Conservation (phyloP, 2,797 vertebrate genomes). For the Acridotheres tristis region DNA sequence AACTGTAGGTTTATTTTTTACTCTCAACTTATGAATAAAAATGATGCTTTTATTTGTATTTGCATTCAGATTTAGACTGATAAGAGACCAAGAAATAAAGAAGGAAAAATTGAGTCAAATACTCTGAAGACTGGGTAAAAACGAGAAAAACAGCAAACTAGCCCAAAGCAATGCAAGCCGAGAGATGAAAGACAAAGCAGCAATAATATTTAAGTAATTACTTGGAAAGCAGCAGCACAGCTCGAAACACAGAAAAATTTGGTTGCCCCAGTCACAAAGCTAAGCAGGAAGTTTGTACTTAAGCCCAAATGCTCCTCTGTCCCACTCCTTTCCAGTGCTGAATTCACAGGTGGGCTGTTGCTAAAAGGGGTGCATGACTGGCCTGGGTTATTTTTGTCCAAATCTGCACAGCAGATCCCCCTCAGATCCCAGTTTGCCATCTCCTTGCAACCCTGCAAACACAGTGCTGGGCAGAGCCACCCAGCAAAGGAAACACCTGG, state of each 20-base stretch:
- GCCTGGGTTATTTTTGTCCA: neutral
- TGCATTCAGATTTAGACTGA: neutral
- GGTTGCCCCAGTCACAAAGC: neutral
- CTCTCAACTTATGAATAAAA: neutral
- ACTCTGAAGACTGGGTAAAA: neutral
- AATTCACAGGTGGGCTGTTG: neutral
- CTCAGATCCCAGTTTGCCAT: neutral
- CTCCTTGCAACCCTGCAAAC: neutral
- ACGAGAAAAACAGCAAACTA: neutral
- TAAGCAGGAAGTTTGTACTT: neutral
- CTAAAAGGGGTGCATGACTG: neutral
- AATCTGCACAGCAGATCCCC: neutral
- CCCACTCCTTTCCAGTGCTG: neutral
- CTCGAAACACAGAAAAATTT: neutral
- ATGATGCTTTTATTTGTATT: neutral
- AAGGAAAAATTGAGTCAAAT: neutral
- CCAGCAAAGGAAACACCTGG: rapidly evolving
- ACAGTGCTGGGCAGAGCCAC: neutral
- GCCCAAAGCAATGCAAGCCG: neutral
- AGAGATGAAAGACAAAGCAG: neutral
- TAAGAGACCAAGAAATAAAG: neutral
- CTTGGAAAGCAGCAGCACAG: neutral
- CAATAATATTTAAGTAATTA: neutral
- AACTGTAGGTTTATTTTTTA: neutral
- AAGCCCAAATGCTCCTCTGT: neutral